These are phyloP conservation scores for Vanacampus margaritifer DNA, from an alignment of 2,113 vertebrate species.

Conservation along the genomic window DNA sequence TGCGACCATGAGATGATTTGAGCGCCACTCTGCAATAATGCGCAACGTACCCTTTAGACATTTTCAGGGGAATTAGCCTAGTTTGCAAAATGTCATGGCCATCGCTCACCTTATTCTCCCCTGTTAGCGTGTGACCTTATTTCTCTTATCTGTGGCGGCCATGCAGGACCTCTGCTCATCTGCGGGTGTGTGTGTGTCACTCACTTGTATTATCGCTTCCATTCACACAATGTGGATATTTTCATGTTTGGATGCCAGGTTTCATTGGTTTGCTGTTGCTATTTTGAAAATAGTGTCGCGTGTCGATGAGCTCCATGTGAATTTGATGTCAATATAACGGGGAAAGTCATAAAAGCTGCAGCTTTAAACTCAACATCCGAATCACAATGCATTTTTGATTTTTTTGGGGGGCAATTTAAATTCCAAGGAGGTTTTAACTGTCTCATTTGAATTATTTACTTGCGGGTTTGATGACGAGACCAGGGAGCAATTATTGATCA, in stretches of 20 bases:
- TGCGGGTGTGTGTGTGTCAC: slow-evolving; percentile 53
- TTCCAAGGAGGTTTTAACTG: slow-evolving; percentile 64
- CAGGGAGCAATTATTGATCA: slow-evolving; percentile 66
- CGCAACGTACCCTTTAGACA: slow-evolving; percentile 60
- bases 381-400: slow-evolving; percentile 48
- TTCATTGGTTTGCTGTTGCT: neutral
- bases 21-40: slow-evolving; percentile 59
- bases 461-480: slow-evolving; percentile 63
- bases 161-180: slow-evolving; percentile 56
- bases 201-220: slow-evolving; percentile 10
- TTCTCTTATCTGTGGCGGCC: slow-evolving; percentile 63
- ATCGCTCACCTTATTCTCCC: slow-evolving; percentile 67
- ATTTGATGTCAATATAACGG: slow-evolving; percentile 69
- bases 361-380: slow-evolving; percentile 45
- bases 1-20: slow-evolving; percentile 29
- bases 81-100: slow-evolving; percentile 70
- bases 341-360: slow-evolving; percentile 58
- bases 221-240: neutral
- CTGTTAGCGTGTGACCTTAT: slow-evolving; percentile 68
- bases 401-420: slow-evolving; percentile 49
- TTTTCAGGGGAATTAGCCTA: slow-evolving; percentile 67
- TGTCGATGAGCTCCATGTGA: slow-evolving; percentile 37
- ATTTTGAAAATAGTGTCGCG: slow-evolving; percentile 38
- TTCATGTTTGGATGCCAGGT: neutral
- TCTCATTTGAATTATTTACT: slow-evolving; percentile 76